Evolutionary conservation across 2,113 vertebrate species (phyloP).

Genomic region (Ia io): DNA sequence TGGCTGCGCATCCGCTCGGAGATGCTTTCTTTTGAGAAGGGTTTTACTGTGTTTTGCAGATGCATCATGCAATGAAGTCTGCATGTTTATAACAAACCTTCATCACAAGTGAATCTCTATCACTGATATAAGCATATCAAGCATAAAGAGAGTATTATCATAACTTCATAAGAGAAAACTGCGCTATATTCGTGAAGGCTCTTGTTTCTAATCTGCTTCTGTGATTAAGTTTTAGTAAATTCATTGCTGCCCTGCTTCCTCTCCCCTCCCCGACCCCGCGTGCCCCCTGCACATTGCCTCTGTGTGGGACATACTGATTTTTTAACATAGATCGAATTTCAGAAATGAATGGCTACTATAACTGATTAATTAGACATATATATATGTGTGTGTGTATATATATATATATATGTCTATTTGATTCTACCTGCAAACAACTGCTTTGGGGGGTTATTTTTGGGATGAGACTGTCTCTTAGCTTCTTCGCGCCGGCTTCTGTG

Average conservation of each 20-base stretch:
- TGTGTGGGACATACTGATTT: slow-evolving; percentile 71
- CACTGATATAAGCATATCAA: slow-evolving; percentile 79
- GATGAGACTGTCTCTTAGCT: slow-evolving; percentile 58
- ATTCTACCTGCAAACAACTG: slow-evolving; percentile 71
- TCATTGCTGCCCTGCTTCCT: slow-evolving; percentile 60
- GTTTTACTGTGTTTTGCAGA: slow-evolving; percentile 80
- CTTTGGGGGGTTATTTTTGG: slow-evolving; percentile 56
- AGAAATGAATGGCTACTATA: slow-evolving; percentile 78
- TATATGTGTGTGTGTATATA: slow-evolving; percentile 19
- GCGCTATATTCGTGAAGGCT: slow-evolving; percentile 81
- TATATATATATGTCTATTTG: slow-evolving; percentile 13
- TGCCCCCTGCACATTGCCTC: slow-evolving; percentile 64
- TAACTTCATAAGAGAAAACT: slow-evolving; percentile 81
- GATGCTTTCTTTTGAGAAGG: slow-evolving; percentile 73
- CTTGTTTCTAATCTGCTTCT: slow-evolving; percentile 75
- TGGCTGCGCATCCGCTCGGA: slow-evolving; percentile 50
- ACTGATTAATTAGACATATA: slow-evolving; percentile 68
- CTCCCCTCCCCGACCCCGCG: not conserved
- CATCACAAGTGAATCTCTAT: slow-evolving; percentile 81
- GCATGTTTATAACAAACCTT: slow-evolving; percentile 86
- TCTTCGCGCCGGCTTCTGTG: slow-evolving; percentile 67
- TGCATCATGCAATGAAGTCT: slow-evolving; percentile 87
- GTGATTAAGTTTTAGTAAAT: slow-evolving; percentile 74
- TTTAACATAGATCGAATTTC: slow-evolving; percentile 77
- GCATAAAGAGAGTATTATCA: slow-evolving; percentile 80